phyloP scores from a whole-genome alignment of 2,888 invertebrate species.

The Lasioglossum morio region DNA sequence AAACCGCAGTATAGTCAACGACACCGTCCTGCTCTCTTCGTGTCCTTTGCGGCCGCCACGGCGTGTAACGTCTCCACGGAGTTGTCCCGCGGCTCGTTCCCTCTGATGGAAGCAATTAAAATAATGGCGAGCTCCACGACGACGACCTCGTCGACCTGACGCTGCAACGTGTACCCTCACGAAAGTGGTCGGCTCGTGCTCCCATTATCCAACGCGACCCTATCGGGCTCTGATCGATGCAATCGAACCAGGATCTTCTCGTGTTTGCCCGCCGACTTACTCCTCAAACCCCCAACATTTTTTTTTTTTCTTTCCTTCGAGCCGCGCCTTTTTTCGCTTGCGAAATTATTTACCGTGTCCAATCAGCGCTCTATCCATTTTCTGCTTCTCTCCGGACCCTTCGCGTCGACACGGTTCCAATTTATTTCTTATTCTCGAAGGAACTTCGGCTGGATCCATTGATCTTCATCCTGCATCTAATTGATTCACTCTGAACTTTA shows the following conservation, averaged over 20 bases:
- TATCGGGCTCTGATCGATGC: constrained; percentile 22
- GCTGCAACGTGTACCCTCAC: constrained; percentile 54
- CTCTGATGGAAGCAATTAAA: constrained; percentile 79
- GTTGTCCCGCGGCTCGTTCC: constrained; percentile 70
- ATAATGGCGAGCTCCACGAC: constrained; percentile 72
- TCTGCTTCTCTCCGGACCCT: not conserved
- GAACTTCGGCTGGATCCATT: not conserved
- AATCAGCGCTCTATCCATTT: not conserved
- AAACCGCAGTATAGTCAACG: constrained; percentile 34
- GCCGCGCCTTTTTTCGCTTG: not conserved
- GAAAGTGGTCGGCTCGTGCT: constrained; percentile 48
- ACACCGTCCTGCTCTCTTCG: constrained; percentile 14
- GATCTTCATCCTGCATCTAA: not conserved
- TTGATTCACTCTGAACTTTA: not conserved
- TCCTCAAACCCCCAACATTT: not conserved
- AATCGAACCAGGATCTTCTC: constrained; percentile 38
- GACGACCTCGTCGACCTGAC: constrained; percentile 41
- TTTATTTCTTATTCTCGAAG: not conserved
- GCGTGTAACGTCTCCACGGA: constrained; percentile 71
- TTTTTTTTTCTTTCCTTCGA: not conserved
- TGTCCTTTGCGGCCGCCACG: constrained; percentile 26
- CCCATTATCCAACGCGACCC: constrained; percentile 22
- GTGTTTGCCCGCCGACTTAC: not conserved
- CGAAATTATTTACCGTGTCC: not conserved
- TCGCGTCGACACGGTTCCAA: not conserved